Base-by-base conservation (phyloP, 1,140 invertebrate genomes). In the Drosophila mojavensis region DNA sequence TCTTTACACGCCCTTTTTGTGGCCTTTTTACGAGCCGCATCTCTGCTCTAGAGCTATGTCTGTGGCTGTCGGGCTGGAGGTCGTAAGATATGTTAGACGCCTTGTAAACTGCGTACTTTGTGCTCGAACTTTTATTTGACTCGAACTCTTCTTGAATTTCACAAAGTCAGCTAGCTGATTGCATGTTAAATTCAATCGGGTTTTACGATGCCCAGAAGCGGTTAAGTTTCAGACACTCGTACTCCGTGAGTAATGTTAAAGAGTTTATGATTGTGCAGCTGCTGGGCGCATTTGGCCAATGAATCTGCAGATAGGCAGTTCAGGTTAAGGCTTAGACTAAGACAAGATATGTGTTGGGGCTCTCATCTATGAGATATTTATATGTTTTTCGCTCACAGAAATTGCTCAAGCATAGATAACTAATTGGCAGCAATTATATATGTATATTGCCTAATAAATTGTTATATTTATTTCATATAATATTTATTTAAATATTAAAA, bases 1-100 rank as follows among this genome's bases (percentile, higher is more conserved):
- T 83, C 81, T 83, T 83, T 75, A 85, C 73, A 62, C 64, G 48
- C 61, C 62, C 65, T 67, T 68, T 78, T 71, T 64, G 68, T 58
- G 43, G 59, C 47, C 48, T 45, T 53, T 53, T 56, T 43, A 66
- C 43, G 59, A 65, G 65, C 53, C 80, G 68, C 66, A 62, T 48
- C 63, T 20, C 43, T 13, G 20, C 20, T 63, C 61, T 41, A 53
- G 45, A 58, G 66, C 78, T 75, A 74, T 66, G 81, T 81, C n/a
- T 30, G 7, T 36, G 33, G 33, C 33, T 36, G 81, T 30, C 4
- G 74, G 73, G 68, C 71, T 80, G 81, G 64, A 62, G 70, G 80
- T 68, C 73, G 56, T 79, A 75, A 84, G 81, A 79, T 73, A 79
- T 70, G 73, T 63, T 66, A 67, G 36, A 65, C 60, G 78, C 62